Percentiles rank a stretch among this genome's conserved stretches.
These are phyloP conservation scores for Pristionchus exspectatus DNA, from an alignment of 2,888 invertebrate species.

Conservation along the genomic window DNA sequence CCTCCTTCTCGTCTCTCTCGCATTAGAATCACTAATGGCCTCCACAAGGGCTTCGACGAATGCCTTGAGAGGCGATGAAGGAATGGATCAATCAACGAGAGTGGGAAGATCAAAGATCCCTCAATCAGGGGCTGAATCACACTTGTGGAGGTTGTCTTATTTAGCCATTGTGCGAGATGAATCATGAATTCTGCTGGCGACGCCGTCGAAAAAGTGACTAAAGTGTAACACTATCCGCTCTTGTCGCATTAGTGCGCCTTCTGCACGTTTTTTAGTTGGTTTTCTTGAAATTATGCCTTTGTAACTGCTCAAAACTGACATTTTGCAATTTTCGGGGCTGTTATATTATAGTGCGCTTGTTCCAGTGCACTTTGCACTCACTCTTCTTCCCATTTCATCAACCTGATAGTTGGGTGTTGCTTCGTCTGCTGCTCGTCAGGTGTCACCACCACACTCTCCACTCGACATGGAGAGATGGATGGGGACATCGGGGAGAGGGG, in stretches of 20 bases:
- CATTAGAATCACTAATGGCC: constrained; percentile 24
- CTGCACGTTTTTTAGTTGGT: background rate
- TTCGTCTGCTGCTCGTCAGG: background rate
- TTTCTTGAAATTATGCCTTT: background rate
- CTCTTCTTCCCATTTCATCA: background rate
- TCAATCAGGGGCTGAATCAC: background rate
- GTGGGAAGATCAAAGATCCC: background rate
- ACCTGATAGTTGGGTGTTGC: background rate
- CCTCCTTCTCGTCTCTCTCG: background rate
- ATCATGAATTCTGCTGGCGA: background rate
- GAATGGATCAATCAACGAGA: constrained; percentile 4
- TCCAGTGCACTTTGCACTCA: background rate
- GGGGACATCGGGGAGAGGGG: background rate
- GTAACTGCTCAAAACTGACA: background rate
- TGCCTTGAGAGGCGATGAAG: background rate
- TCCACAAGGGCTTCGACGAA: background rate
- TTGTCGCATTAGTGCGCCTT: background rate
- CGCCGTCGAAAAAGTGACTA: background rate
- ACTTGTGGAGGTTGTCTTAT: background rate
- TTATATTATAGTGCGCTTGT: background rate
- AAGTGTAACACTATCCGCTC: background rate
- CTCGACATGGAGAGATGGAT: background rate
- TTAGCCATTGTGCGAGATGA: background rate
- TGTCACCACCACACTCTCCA: background rate
- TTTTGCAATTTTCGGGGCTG: background rate